Evolutionary conservation across 2,113 vertebrate species (phyloP), one percentile per base, ranked within the genome.

Genomic region (Prunella himalayana): DNA sequence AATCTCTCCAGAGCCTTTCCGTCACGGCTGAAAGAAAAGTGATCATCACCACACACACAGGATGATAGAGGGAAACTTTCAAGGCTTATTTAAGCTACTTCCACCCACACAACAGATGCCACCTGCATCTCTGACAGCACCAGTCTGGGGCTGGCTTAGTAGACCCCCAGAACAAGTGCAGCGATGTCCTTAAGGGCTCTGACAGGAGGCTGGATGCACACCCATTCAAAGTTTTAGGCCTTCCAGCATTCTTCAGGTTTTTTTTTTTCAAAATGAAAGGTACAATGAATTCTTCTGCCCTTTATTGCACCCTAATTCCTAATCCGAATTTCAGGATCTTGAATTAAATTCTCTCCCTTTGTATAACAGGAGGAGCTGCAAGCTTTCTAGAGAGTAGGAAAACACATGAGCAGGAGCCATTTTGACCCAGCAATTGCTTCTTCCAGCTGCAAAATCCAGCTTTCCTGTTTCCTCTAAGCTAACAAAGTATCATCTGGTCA

Each of bases 1-100:
- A 99, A 99, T 77, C 98, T 97, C 95, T 99, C 99, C 95, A 99
- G 98, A 83, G 99, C 98, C 92, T 99, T 99, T 47, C 99, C 99
- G 31, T 99, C 99, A 42, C 99, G 99, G 37, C 99, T 99, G 94
- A 75, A 96, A 96, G 87, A 11, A 49, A 76, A 96, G 13, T 20
- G 75, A 72, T 17, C 85, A 80, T 35, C 54, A 84, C 17, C 47
- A 41, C 12, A 81, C 42, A 51, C 4, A 44, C 6, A 81, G 31
- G 11, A 81, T 13, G 39, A 82, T n/a, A 59, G 35, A 21, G 33
- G 13, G 53, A 85, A 87, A 35, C n/a, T 83, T 77, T 53, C 90
- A 86, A 88, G 88, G 90, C 90, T 75, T 84, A 88, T 71, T 78
- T 83, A 90, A 93, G 80, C 72, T 88, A 47, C 60, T 71, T 71